Evolutionary conservation across 2,797 vertebrate species (phyloP).

Genomic region (Galago senegalensis): DNA sequence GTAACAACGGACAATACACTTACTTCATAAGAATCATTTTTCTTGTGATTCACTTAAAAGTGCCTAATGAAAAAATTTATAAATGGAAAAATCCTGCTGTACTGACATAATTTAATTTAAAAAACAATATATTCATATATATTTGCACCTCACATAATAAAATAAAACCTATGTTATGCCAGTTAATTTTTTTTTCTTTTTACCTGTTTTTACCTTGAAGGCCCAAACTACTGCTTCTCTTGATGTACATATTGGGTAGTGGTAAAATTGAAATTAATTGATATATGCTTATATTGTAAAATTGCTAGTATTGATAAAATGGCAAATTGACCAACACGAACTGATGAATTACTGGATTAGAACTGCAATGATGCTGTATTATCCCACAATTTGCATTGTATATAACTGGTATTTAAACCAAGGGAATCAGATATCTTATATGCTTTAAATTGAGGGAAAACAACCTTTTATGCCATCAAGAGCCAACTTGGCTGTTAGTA

Average conservation of each 20-base stretch:
- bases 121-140: not conserved
- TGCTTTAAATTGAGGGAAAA: not conserved
- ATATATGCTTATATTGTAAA: not conserved
- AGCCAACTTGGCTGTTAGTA: not conserved
- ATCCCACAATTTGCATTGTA: not conserved
- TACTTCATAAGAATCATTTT: conserved; percentile 2
- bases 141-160: not conserved
- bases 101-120: not conserved
- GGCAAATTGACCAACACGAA: conserved; percentile 13
- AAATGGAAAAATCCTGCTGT: not conserved
- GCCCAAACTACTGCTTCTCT: not conserved
- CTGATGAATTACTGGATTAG: not conserved
- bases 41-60: conserved; percentile 13
- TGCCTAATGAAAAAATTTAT: not conserved
- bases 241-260: not conserved
- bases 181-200: not conserved
- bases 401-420: not conserved
- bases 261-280: not conserved
- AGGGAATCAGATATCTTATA: not conserved
- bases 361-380: not conserved
- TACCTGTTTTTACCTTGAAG: not conserved
- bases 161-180: not conserved
- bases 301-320: conserved; percentile 10
- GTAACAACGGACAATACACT: not conserved
- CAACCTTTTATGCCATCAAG: not conserved